Evolutionary conservation across 2,888 invertebrate genomes (phyloP).

Genomic region (Meteorus colon): DNA sequence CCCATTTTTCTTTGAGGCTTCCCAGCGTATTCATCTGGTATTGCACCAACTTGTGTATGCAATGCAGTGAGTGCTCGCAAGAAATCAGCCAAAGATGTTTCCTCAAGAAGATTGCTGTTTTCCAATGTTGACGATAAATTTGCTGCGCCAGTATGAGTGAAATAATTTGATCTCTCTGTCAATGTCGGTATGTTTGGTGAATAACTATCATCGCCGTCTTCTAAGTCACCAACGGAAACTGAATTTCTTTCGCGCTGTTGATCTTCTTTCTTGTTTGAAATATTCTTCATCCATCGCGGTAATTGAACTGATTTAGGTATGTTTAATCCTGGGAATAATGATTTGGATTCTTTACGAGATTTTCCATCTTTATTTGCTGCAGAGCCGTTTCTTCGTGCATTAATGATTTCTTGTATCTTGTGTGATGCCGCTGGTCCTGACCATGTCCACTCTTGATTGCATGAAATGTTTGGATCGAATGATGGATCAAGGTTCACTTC

Average conservation of each 20-base stretch:
- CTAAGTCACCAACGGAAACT: conserved; percentile 57
- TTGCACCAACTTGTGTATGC: conserved; percentile 74
- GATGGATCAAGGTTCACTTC: conserved; percentile 73
- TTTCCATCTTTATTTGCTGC: conserved; percentile 44
- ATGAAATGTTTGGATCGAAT: conserved; percentile 62
- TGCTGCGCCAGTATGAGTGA: conserved; percentile 63
- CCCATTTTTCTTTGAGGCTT: conserved; percentile 76
- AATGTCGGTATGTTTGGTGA: conserved; percentile 35
- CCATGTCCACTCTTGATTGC: conserved; percentile 79
- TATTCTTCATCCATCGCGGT: conserved; percentile 63
- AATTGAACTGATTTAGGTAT: conserved; percentile 63
- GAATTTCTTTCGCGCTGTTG: conserved; percentile 46
- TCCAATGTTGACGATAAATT: conserved; percentile 63
- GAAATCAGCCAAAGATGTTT: conserved; percentile 88
- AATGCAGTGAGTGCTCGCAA: conserved; percentile 85
- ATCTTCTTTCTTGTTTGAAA: conserved; percentile 54
- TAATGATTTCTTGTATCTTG: conserved; percentile 76
- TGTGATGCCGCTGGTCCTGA: conserved; percentile 79
- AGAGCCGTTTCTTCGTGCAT: conserved; percentile 54
- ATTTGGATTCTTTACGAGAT: conserved; percentile 56
- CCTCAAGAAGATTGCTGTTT: conserved; percentile 81
- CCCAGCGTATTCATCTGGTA: conserved; percentile 63
- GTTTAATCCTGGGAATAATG: conserved; percentile 63
- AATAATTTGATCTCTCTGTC: conserved; percentile 62
- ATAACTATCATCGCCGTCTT: conserved; percentile 43